Evolutionary conservation across 2,888 invertebrate genomes (phyloP).

Genomic region (Melitaea athalia): DNA sequence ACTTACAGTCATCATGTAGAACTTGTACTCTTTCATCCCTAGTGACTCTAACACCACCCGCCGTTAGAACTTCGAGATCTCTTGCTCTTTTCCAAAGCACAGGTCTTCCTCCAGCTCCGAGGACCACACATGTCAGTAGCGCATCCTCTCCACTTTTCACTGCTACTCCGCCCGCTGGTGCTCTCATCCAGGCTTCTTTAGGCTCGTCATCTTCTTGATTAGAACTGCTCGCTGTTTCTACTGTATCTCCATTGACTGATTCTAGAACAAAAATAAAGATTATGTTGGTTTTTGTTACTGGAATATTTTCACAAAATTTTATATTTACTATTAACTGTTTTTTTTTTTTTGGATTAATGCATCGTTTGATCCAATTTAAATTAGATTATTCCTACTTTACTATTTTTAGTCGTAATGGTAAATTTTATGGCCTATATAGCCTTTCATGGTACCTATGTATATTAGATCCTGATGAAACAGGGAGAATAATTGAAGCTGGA

Average conservation of each 20-base stretch:
- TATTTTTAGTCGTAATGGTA: no score
- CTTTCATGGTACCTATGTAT: no score
- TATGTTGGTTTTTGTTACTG: neutral
- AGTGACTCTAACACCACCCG: constrained; percentile 88
- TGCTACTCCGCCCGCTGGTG: constrained; percentile 65
- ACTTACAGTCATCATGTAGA: constrained; percentile 89
- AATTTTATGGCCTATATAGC: no score
- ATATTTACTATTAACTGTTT: neutral
- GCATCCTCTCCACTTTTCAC: constrained; percentile 87
- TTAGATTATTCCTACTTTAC: no score
- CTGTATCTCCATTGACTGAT: constrained; percentile 22
- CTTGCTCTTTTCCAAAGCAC: constrained; percentile 89
- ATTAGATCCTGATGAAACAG: no score
- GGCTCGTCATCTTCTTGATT: constrained; percentile 65
- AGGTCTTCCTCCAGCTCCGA: constrained; percentile 86
- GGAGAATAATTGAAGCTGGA: no score
- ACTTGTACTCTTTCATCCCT: constrained; percentile 88
- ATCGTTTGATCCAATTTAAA: no score
- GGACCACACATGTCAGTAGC: constrained; percentile 90
- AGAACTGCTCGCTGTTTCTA: constrained; percentile 51
- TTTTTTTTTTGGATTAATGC: no score
- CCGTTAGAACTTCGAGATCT: constrained; percentile 87
- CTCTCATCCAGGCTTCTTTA: constrained; percentile 68
- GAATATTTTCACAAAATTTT: neutral
- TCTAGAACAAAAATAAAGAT: constrained; percentile 37